A percentile compares a stretch with the other conserved stretches of the same genome.
phyloP scores from a whole-genome alignment of 2,888 invertebrate species.

The Piscicola geometra region DNA sequence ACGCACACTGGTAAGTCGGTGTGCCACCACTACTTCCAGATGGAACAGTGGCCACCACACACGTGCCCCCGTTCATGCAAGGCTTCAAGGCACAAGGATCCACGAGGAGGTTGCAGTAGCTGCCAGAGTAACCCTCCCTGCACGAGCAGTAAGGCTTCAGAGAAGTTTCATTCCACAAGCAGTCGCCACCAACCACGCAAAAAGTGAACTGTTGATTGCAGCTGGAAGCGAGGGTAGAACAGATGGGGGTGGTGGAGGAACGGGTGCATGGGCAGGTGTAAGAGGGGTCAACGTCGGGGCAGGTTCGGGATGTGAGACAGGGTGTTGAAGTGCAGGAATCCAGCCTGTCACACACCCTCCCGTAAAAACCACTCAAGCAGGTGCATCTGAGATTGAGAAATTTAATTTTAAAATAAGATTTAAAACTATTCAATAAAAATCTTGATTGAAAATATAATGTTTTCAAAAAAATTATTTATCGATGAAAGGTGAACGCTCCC shows the following conservation, averaged over 20 bases:
- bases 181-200: neutral
- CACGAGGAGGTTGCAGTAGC: constrained; percentile 65
- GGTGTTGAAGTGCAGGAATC: constrained; percentile 39
- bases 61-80: constrained; percentile 40
- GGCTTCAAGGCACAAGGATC: constrained; percentile 36
- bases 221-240: neutral
- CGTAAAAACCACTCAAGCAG: constrained; percentile 32
- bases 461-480: neutral
- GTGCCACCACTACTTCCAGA: neutral
- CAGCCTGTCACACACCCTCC: constrained; percentile 46
- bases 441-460: too few relatives aligned
- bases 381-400: too few relatives aligned
- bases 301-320: constrained; percentile 40
- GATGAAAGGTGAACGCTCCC: neutral
- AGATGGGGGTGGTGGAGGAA: neutral
- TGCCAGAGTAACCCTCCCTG: constrained; percentile 56
- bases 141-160: constrained; percentile 61
- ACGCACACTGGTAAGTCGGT: neutral
- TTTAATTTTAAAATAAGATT: too few relatives aligned
- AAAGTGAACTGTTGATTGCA: neutral
- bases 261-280: constrained; percentile 37
- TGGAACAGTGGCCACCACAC: constrained; percentile 38
- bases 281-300: constrained; percentile 30
- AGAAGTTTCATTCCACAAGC: neutral
- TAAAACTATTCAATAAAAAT: too few relatives aligned